Evolutionary conservation across 2,113 vertebrate species (phyloP), one percentile per base, ranked within the genome.

Genomic region (Heterocephalus glaber): DNA sequence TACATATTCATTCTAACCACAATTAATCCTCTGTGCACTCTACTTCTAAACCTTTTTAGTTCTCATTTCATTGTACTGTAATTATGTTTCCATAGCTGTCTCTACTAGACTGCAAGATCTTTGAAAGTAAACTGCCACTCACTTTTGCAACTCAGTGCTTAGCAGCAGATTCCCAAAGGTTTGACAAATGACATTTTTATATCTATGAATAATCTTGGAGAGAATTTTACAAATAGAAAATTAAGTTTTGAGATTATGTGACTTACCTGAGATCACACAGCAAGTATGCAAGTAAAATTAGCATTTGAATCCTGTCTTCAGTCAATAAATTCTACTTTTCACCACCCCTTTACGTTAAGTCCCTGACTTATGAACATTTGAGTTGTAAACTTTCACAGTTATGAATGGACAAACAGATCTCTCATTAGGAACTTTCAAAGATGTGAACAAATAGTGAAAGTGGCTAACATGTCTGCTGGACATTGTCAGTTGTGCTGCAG

Each of bases 21-120:
- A 81, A 92, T 5, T 76, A 90, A 95, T 83, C 16, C 22, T 90
- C 74, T 56, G 7, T 54, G 79, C 2, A 90, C 13, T 38, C 35
- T 1, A 54, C 12, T 92, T 95, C 63, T 92, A 76, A 96, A 61
- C 35, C 35, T 52, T 94, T 96, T 93, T 52, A 63, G n/a, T 30
- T 85, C n/a, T 80, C 87, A 95, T 70, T 93, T 95, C n/a, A 88
- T n/a, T 86, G 58, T 20, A 77, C 24, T 80, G 41, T 87, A 74
- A 86, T 84, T 72, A 85, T 89, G 33, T 44, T 92, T 85, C 70
- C 14, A 44, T 35, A 63, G 83, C 41, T 76, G 22, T 70, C 54
- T 82, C 58, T 56, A 54, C 13, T 49, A 82, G 56, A 79, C 28
- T 76, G 20, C 16, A 86, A 68, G 30, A 38, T 89, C 66, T 92